Evolutionary conservation across 2,888 invertebrate species (phyloP).

Genomic region (Epirrhoe tristata): DNA sequence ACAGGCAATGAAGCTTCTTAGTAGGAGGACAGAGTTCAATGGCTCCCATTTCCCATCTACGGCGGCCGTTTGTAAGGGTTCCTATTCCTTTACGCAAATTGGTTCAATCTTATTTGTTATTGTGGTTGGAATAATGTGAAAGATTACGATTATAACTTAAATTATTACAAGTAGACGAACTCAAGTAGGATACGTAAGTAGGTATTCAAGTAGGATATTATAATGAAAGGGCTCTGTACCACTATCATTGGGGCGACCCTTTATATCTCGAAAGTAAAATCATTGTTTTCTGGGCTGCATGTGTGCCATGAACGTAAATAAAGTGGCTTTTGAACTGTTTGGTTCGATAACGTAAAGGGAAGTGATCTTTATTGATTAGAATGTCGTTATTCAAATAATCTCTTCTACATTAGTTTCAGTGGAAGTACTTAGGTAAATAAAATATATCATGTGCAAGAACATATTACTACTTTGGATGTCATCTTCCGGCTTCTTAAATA

Average conservation of each 20-base stretch:
- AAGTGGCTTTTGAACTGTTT: neutral
- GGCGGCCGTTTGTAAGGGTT: conserved; percentile 32
- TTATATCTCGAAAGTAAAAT: conserved; percentile 20
- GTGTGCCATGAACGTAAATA: neutral
- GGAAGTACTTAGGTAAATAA: conserved; percentile 3
- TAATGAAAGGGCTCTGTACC: conserved; percentile 9
- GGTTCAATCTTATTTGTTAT: conserved; percentile 23
- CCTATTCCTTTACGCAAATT: conserved; percentile 32
- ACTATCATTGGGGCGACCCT: conserved; percentile 20
- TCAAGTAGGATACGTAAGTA: neutral
- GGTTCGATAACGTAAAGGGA: neutral
- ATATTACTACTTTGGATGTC: conserved; percentile 19
- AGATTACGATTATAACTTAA: neutral
- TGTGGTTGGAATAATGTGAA: neutral
- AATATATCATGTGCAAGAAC: conserved; percentile 9
- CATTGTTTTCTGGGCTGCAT: neutral
- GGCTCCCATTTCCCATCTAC: conserved; percentile 50
- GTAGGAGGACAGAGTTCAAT: conserved; percentile 57
- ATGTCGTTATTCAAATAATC: neutral
- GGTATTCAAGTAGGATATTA: neutral
- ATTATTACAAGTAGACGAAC: neutral
- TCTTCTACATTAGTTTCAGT: conserved; percentile 2
- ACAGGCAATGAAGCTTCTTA: conserved; percentile 60
- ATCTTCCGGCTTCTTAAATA: conserved; percentile 23
- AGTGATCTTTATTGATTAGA: neutral